These are phyloP conservation scores for Triplophysa dalaica DNA, from an alignment of 2,113 vertebrate species.

Conservation along the genomic window DNA sequence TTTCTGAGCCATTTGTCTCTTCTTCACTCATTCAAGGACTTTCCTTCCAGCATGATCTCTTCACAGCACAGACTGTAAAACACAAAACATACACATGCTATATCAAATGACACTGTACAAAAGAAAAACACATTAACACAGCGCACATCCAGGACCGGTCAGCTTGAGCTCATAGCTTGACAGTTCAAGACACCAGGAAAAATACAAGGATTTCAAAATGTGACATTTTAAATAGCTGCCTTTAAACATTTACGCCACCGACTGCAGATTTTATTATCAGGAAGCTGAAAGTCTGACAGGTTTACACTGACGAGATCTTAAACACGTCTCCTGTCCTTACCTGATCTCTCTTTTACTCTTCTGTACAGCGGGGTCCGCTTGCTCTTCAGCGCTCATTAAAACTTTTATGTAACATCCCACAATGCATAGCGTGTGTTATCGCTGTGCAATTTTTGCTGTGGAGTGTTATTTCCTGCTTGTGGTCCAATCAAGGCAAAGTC, in stretches of 20 bases:
- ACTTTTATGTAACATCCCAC: conserved; percentile 16
- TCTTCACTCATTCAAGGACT: conserved; percentile 29
- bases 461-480: conserved; percentile 28
- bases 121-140: neutral
- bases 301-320: conserved; percentile 52
- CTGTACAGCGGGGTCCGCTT: neutral
- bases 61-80: conserved; percentile 45
- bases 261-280: conserved; percentile 50
- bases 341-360: conserved; percentile 33
- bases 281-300: conserved; percentile 39
- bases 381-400: conserved; percentile 3
- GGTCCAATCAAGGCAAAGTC: conserved; percentile 20
- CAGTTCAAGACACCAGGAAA: conserved; percentile 36
- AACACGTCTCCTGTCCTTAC: conserved; percentile 43
- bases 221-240: conserved; percentile 57
- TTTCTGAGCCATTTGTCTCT: neutral
- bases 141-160: neutral
- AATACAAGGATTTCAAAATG: conserved; percentile 37
- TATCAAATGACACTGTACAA: conserved; percentile 23
- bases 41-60: conserved; percentile 4
- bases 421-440: conserved; percentile 24
- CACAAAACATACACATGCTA: conserved; percentile 31
- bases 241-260: conserved; percentile 55
- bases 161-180: neutral
- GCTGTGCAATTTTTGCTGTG: conserved; percentile 29